These are phyloP conservation scores for Anser cygnoides DNA, from an alignment of 2,113 vertebrate genomes.

Conservation along the genomic window DNA sequence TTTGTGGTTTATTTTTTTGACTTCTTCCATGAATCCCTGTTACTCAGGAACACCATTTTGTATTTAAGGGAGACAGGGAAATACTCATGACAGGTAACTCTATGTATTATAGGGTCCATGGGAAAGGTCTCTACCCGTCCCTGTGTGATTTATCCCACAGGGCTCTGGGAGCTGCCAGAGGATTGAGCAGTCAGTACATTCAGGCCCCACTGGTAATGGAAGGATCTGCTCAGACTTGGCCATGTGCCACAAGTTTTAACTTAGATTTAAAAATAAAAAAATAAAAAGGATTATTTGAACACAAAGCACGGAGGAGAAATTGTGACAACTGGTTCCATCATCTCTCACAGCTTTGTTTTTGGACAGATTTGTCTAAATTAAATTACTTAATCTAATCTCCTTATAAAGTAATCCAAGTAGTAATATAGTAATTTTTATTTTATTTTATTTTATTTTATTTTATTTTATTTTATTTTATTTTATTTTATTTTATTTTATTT, in stretches of 20 bases:
- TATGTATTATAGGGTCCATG: neutral
- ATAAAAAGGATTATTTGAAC: neutral
- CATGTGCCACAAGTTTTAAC: neutral
- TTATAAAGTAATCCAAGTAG: neutral
- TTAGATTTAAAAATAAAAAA: neutral
- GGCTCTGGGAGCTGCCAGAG: fast-evolving
- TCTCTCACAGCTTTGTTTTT: neutral
- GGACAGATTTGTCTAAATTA: neutral
- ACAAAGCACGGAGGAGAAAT: neutral
- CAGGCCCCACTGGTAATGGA: neutral
- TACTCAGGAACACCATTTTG: neutral
- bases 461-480: neutral
- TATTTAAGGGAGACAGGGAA: neutral
- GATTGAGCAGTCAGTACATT: neutral
- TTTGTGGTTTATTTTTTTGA: neutral
- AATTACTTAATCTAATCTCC: neutral
- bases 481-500: too few relatives aligned
- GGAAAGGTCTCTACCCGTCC: neutral
- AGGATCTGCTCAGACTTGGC: neutral
- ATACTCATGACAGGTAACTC: neutral
- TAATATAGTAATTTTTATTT: neutral
- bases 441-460: neutral
- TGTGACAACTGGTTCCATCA: neutral
- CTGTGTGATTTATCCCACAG: neutral
- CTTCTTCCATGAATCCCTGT: neutral